A percentile compares a stretch with the other conserved stretches of the same genome.
Conservation (phyloP, 2,113 vertebrate species). For the Physeter macrocephalus region DNA sequence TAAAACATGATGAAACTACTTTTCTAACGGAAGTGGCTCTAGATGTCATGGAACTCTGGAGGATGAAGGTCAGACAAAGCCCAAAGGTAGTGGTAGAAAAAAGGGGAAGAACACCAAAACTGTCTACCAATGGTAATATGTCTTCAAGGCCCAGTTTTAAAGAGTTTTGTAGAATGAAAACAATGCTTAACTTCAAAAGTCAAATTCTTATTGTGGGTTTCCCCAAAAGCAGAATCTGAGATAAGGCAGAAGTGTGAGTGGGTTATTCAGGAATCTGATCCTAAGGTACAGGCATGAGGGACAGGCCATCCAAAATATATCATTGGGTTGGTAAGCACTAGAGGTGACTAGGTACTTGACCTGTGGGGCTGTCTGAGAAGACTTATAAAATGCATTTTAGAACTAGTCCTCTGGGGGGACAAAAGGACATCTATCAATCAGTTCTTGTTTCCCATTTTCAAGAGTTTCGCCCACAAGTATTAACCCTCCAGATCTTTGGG, state of each 20-base stretch:
- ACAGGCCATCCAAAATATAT: not conserved
- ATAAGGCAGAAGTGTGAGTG: not conserved
- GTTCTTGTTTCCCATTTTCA: not conserved
- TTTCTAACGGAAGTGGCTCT: not conserved
- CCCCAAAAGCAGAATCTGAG: not conserved
- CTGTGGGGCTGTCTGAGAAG: not conserved
- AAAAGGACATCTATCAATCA: not conserved
- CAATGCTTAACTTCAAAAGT: not conserved
- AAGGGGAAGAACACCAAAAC: not conserved
- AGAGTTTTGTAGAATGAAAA: not conserved
- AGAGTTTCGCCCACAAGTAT: not conserved
- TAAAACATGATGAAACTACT: not conserved
- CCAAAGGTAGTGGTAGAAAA: not conserved
- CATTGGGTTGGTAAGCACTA: not conserved
- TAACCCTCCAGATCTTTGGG: not conserved
- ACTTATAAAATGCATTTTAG: not conserved
- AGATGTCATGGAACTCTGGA: not conserved
- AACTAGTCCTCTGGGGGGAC: not conserved
- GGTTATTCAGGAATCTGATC: not conserved
- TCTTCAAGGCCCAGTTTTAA: not conserved
- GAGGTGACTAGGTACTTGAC: not conserved
- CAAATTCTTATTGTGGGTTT: not conserved
- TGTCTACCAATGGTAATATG: not conserved
- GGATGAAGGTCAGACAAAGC: not conserved
- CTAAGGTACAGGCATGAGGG: not conserved